Evolutionary conservation across 2,888 invertebrate genomes (phyloP).

Genomic region (Drosophila borealis): DNA sequence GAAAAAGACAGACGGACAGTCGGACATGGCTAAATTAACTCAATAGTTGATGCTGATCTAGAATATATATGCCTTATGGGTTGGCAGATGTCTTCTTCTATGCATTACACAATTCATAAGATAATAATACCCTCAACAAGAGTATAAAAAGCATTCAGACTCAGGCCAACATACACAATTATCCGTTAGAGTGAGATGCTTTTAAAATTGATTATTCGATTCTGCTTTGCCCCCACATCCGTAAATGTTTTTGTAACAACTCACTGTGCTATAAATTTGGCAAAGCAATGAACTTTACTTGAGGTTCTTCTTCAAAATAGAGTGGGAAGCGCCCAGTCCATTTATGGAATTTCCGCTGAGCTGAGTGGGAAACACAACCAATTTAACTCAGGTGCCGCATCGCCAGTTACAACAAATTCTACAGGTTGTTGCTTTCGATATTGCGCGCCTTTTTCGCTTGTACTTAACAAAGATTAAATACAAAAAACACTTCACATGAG

Average conservation of each 20-base stretch:
- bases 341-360: conserved; percentile 25
- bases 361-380: conserved; percentile 15
- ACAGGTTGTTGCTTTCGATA: conserved; percentile 15
- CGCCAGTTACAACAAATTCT: background rate
- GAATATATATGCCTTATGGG: no score
- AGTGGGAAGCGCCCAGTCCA: conserved; percentile 6
- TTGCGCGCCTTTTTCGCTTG: background rate
- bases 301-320: background rate
- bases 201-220: background rate
- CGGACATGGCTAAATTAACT: no score
- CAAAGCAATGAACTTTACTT: conserved; percentile 27
- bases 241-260: background rate
- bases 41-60: no score
- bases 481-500: conserved; percentile 1
- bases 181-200: background rate
- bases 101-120: no score
- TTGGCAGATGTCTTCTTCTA: no score
- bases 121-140: no score
- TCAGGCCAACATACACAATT: no score
- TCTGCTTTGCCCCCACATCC: background rate
- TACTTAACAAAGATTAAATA: background rate
- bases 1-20: background rate
- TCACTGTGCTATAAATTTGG: conserved; percentile 2
- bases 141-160: no score
- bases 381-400: background rate